Conservation (phyloP, 2,888 invertebrate species). For the Ommatoiulus sabulosus region DNA sequence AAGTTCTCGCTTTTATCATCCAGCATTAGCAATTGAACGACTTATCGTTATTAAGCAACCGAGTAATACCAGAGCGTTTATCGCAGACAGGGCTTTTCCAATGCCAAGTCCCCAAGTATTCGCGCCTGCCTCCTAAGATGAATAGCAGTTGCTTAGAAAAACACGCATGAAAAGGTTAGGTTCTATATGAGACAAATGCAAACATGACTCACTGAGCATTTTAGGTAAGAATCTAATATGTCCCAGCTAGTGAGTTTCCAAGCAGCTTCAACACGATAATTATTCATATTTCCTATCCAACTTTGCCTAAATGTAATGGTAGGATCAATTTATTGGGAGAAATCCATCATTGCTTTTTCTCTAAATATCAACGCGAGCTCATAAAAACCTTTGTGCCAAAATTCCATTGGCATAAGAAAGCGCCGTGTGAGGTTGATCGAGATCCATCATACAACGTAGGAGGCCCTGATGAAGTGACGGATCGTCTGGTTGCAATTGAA, state of each 20-base stretch:
- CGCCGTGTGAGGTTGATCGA: slow-evolving; percentile 90
- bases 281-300: slow-evolving; percentile 68
- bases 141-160: slow-evolving; percentile 42
- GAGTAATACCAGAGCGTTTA: slow-evolving; percentile 12
- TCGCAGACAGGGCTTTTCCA: slow-evolving; percentile 74
- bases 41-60: no score
- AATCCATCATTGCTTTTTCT: slow-evolving; percentile 51
- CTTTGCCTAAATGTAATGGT: slow-evolving; percentile 59
- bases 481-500: slow-evolving; percentile 71
- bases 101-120: slow-evolving; percentile 79
- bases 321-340: background rate
- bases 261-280: slow-evolving; percentile 83
- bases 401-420: slow-evolving; percentile 79
- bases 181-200: no score
- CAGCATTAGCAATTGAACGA: slow-evolving; percentile 64
- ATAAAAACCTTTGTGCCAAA: slow-evolving; percentile 71
- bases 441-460: slow-evolving; percentile 84
- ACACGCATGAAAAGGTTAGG: background rate
- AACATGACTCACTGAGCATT: background rate
- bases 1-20: background rate
- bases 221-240: slow-evolving; percentile 73
- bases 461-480: slow-evolving; percentile 75
- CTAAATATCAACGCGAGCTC: slow-evolving; percentile 57
- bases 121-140: slow-evolving; percentile 56
- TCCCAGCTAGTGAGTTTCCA: slow-evolving; percentile 90